Percentiles rank a stretch among this genome's conserved stretches.
Conservation (phyloP, 2,797 vertebrate species). For the Poeciliopsis gracilis region DNA sequence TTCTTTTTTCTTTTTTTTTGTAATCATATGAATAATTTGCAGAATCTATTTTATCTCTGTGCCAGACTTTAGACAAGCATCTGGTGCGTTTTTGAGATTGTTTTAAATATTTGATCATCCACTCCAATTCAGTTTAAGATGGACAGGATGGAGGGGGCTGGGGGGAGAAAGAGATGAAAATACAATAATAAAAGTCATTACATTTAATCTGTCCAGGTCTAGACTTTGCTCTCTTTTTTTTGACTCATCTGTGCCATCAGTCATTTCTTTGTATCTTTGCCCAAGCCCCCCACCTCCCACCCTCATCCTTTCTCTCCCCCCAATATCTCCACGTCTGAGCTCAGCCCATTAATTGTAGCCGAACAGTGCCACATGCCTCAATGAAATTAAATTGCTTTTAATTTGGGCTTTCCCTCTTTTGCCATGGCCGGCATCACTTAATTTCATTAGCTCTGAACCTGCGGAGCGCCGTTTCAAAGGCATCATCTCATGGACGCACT, state of each 20-base stretch:
- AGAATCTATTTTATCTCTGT: conserved; percentile 10
- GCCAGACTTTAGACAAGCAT: conserved; percentile 43
- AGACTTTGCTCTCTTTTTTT: conserved; percentile 54
- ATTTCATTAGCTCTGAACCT: conserved; percentile 99
- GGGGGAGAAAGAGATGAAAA: conserved; percentile 19
- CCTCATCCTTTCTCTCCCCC: conserved; percentile 22
- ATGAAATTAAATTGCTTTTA: conserved; percentile 99
- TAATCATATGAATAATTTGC: conserved; percentile 13
- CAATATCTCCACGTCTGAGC: conserved; percentile 1
- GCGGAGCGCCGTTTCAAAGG: conserved; percentile 94
- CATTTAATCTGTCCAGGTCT: conserved; percentile 61
- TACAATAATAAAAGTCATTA: conserved; percentile 52
- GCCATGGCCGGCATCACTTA: conserved; percentile 91
- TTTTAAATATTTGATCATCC: conserved; percentile 55
- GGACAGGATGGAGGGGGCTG: not conserved
- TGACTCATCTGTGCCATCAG: conserved; percentile 63
- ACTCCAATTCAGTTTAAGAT: conserved; percentile 30
- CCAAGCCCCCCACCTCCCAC: conserved; percentile 26
- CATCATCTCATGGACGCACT: conserved; percentile 92
- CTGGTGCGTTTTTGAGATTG: conserved; percentile 35
- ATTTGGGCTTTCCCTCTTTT: conserved; percentile 89
- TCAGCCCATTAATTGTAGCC: conserved; percentile 90
- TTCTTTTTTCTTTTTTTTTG: not conserved
- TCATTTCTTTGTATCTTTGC: conserved; percentile 67
- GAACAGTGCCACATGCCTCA: conserved; percentile 94